phyloP scores from a whole-genome alignment of 1,140 invertebrate genomes.

The Acromyrmex heyeri region DNA sequence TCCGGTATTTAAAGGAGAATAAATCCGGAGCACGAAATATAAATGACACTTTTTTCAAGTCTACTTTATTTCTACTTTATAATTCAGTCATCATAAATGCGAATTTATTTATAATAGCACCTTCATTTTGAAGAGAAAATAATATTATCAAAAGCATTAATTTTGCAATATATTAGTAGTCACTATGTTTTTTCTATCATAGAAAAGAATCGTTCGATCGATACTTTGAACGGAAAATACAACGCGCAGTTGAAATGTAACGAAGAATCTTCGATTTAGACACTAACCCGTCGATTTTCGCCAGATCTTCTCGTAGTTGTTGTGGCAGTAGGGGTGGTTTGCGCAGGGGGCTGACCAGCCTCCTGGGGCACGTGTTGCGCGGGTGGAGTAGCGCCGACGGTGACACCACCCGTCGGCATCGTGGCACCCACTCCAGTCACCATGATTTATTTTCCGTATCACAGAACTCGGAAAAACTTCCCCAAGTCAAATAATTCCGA shows the following conservation, averaged over 20 bases:
- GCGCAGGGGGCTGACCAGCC: slow-evolving; percentile 84
- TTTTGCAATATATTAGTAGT: background rate
- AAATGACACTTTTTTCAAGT: background rate
- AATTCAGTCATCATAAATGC: background rate
- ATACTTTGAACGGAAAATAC: background rate
- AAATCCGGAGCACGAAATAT: background rate
- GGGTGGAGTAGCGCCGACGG: slow-evolving; percentile 84
- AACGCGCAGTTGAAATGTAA: background rate
- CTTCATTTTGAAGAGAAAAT: background rate
- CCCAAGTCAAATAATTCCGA: slow-evolving; percentile 5
- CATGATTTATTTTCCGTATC: slow-evolving; percentile 76
- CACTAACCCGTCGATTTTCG: slow-evolving; percentile 86
- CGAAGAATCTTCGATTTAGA: slow-evolving; percentile 32
- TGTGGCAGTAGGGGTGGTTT: slow-evolving; percentile 80
- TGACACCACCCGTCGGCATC: slow-evolving; percentile 85
- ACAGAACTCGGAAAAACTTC: slow-evolving; percentile 46
- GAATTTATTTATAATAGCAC: background rate
- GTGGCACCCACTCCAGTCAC: slow-evolving; percentile 86
- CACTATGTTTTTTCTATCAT: background rate
- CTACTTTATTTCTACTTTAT: background rate
- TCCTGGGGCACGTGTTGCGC: slow-evolving; percentile 86
- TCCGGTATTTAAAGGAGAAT: background rate
- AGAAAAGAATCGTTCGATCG: background rate
- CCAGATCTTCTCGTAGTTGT: slow-evolving; percentile 82
- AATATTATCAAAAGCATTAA: background rate